These are phyloP conservation scores for Setophaga petechia DNA, from an alignment of 2,113 vertebrate genomes.

Conservation along the genomic window DNA sequence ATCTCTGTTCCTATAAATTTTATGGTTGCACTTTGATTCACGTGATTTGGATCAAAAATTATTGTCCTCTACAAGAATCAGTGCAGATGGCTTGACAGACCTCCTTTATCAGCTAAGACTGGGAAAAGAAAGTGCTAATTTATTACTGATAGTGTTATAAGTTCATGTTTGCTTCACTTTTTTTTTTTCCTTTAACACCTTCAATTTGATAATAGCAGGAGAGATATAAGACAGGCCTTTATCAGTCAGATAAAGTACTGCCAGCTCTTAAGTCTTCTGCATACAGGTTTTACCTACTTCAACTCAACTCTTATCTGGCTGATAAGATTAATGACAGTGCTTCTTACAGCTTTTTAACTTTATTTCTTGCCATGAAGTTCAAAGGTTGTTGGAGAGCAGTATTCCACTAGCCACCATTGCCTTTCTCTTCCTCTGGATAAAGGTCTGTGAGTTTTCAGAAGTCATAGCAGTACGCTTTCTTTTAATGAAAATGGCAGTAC, in stretches of 20 bases:
- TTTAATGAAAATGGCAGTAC: not conserved
- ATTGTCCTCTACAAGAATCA: not conserved
- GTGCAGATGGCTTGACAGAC: not conserved
- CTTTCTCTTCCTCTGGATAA: not conserved
- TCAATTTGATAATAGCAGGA: constrained; percentile 1
- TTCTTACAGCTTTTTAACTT: constrained; percentile 41
- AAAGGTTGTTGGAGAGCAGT: not conserved
- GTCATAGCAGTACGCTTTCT: not conserved
- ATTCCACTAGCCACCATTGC: not conserved
- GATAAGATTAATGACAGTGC: constrained; percentile 61
- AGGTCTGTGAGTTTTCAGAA: not conserved
- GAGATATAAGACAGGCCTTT: not conserved
- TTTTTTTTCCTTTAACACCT: constrained; percentile 20
- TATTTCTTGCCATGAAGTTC: not conserved
- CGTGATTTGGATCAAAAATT: not conserved
- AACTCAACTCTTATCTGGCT: constrained; percentile 22
- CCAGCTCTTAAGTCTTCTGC: not conserved
- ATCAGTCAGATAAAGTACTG: constrained; percentile 48
- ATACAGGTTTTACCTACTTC: not conserved
- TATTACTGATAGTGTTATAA: not conserved
- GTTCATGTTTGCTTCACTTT: not conserved
- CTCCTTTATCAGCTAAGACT: not conserved
- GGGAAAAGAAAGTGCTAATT: constrained; percentile 2
- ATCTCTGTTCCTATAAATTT: not conserved
- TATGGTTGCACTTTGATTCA: not conserved